Evolutionary conservation across 1,140 invertebrate genomes (phyloP), one percentile per base, ranked within the genome.

Genomic region (Drosophila tropicalis): DNA sequence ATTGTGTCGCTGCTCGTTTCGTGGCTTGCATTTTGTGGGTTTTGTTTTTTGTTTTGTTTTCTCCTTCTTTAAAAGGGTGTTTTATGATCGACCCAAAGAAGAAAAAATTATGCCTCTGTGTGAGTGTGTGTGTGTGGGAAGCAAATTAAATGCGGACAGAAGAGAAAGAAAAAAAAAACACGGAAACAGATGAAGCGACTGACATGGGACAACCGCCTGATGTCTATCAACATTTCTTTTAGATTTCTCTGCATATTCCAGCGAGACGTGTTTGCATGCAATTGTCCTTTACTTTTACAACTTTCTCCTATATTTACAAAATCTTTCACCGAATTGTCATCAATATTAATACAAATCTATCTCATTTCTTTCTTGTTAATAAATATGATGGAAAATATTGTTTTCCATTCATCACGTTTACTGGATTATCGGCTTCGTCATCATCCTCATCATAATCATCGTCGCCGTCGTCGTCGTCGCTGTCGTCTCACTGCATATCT

Each of bases 1-100:
- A 87, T 82, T 86, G 83, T 87, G 76, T 71, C 79, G 80, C 69
- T 76, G 83, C 83, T 79, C 83, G 82, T 87, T 87, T 86, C 76
- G 83, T 78, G 82, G 83, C 76, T 66, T 76, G 79, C 66, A 72
- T 55, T 65, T 80, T 60, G 41, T 60, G 70, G 67, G n/a, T 54
- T 54, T 25, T 25, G 22, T 25, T 25, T 25, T 56, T 56, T 57
- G 47, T 39, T 22, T 61, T 66, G 9, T 19, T 22, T 36, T 61
- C 40, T 69, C 34, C 32, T 58, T 34, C 17, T 44, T 77, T 77
- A 68, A 70, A 60, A 54, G 72, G 56, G 62, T 66, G 44, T 51
- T 51, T 51, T 51, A 67, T 72, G 72, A 77, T 77, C 75, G 51
- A 66, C 67, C 67, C 29, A 64, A 41, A 41, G 34, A 29, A 36